A percentile compares a stretch with the other conserved stretches of the same genome.
Conservation (phyloP, 1,140 invertebrate species). For the Tetraneura akinire region DNA sequence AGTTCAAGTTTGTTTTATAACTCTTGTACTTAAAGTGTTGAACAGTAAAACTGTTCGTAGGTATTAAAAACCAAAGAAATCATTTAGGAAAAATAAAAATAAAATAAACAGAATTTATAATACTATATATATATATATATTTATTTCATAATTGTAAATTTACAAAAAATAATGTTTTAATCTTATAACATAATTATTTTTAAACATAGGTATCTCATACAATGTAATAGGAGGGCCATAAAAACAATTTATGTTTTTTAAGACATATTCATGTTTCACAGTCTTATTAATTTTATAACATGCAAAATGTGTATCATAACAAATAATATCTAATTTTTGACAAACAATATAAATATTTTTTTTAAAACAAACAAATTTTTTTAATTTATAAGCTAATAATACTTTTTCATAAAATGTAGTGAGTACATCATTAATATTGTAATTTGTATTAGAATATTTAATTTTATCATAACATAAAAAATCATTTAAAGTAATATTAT, state of each 20-base stretch:
- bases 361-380: background rate
- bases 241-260: conserved; percentile 2
- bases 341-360: background rate
- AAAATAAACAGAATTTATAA: too few species aligned
- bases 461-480: conserved; percentile 10
- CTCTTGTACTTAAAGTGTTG: too few species aligned
- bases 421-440: too few species aligned
- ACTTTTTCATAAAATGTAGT: background rate
- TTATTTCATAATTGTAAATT: too few species aligned
- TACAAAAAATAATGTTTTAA: conserved; percentile 6
- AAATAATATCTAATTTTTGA: background rate
- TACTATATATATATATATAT: too few species aligned
- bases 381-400: background rate
- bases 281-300: too few species aligned
- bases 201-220: background rate
- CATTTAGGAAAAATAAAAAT: too few species aligned
- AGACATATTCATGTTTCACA: background rate
- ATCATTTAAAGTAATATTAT: background rate
- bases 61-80: too few species aligned
- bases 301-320: background rate
- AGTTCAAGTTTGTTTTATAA: too few species aligned
- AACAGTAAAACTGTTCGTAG: too few species aligned
- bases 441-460: background rate
- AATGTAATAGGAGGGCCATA: background rate
- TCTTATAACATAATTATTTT: background rate